Conservation (phyloP, 2,113 vertebrate genomes). For the Pterocles gutturalis region DNA sequence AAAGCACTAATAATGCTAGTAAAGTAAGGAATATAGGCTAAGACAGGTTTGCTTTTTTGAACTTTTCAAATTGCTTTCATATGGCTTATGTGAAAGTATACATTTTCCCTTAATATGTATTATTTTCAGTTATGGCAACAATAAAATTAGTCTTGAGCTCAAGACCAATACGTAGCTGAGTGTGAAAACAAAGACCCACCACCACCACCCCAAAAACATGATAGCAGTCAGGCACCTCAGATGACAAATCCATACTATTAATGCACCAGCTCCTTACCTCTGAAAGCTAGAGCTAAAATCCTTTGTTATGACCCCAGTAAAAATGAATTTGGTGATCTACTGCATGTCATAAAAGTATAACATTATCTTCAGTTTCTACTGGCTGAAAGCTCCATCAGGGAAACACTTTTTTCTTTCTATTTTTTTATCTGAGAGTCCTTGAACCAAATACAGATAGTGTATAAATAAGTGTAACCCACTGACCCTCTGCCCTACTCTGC, state of each 20-base stretch:
- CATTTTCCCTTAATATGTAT: background rate
- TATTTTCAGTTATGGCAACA: background rate
- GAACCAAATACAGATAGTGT: constrained; percentile 54
- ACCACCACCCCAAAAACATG: rapidly evolving
- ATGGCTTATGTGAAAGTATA: background rate
- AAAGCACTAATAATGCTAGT: background rate
- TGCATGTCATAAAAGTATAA: constrained; percentile 29
- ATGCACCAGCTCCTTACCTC: background rate
- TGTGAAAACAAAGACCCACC: background rate
- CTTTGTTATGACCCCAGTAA: constrained; percentile 36
- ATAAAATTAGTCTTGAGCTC: background rate
- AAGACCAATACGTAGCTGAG: background rate
- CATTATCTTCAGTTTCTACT: constrained; percentile 8
- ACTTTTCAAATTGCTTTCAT: background rate
- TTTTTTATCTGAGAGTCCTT: constrained; percentile 43
- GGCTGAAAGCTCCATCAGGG: background rate
- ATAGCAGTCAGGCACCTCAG: background rate
- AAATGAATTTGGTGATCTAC: constrained; percentile 51
- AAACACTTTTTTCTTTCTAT: constrained; percentile 20
- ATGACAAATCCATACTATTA: background rate
- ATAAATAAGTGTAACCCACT: constrained; percentile 64
- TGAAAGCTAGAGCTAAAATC: constrained; percentile 21
- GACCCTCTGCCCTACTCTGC: constrained; percentile 50
- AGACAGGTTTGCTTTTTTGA: background rate
- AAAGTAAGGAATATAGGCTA: background rate